A percentile compares a stretch with the other conserved stretches of the same genome.
These are phyloP conservation scores for Sakesphorus luctuosus DNA, from an alignment of 2,113 vertebrate species.

Conservation along the genomic window DNA sequence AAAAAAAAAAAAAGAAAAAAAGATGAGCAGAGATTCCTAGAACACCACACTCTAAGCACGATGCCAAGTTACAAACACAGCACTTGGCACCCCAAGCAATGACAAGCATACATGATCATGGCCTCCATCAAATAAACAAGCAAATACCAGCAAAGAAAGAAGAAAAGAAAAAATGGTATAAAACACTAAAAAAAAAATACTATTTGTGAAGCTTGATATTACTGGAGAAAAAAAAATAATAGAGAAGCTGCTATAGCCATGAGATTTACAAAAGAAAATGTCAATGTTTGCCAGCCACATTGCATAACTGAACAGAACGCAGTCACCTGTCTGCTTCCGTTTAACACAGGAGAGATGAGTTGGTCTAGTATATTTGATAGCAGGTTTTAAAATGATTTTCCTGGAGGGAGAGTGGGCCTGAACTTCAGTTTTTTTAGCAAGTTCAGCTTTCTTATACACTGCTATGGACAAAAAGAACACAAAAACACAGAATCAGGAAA, in stretches of 20 bases:
- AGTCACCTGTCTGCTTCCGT: conserved; percentile 98
- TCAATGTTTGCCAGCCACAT: conserved; percentile 88
- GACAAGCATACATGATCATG: conserved; percentile 79
- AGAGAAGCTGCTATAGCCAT: conserved; percentile 78
- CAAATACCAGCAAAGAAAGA: conserved; percentile 34
- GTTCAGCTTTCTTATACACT: conserved; percentile 96
- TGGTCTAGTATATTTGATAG: conserved; percentile 92
- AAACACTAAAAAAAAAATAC: conserved; percentile 62
- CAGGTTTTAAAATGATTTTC: conserved; percentile 93
- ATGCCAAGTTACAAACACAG: conserved; percentile 79
- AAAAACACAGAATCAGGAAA: conserved; percentile 82
- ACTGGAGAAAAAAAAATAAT: conserved; percentile 65
- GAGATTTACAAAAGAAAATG: conserved; percentile 71
- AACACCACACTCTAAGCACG: conserved; percentile 74
- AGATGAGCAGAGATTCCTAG: conserved; percentile 70
- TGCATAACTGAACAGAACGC: conserved; percentile 78
- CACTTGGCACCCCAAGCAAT: conserved; percentile 76
- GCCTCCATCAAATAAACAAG: conserved; percentile 70
- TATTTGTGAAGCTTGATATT: conserved; percentile 71
- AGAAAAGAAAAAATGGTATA: conserved; percentile 64
- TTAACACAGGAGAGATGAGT: conserved; percentile 94
- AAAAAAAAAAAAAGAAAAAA: conserved; percentile 35
- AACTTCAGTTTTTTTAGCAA: conserved; percentile 95
- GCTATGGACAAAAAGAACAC: conserved; percentile 87
- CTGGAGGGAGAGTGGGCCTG: conserved; percentile 94